Evolutionary conservation across 2,797 vertebrate species (phyloP).

Genomic region (Notolabrus celidotus): DNA sequence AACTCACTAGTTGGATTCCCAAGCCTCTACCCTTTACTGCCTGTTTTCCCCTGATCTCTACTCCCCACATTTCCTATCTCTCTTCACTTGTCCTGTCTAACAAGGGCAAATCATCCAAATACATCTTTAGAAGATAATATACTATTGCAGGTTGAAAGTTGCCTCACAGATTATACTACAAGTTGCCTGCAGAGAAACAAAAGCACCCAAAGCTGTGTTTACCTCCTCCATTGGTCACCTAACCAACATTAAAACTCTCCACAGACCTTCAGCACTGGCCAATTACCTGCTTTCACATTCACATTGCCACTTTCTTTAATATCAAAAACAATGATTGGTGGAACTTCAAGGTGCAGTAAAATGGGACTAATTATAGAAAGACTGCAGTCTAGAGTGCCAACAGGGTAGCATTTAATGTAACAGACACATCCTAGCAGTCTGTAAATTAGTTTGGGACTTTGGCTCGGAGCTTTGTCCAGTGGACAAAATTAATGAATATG

Average conservation of each 20-base stretch:
- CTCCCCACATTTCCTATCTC: too few species aligned
- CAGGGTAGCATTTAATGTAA: slow-evolving; percentile 49
- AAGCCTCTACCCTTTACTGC: too few species aligned
- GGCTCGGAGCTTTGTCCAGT: slow-evolving; percentile 43
- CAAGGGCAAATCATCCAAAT: background rate
- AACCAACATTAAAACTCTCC: background rate
- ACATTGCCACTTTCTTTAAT: slow-evolving; percentile 14
- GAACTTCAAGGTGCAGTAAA: slow-evolving; percentile 10
- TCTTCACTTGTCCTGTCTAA: too few species aligned
- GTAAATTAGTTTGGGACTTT: slow-evolving; percentile 52
- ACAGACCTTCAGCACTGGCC: slow-evolving; percentile 11
- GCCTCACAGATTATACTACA: background rate
- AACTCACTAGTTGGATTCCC: too few species aligned
- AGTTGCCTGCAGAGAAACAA: background rate
- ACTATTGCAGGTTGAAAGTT: background rate
- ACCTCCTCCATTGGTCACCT: background rate
- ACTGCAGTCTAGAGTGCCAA: slow-evolving; percentile 38
- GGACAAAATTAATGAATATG: slow-evolving; percentile 57
- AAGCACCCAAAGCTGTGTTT: background rate
- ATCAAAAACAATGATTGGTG: slow-evolving; percentile 19
- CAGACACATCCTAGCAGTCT: slow-evolving; percentile 42
- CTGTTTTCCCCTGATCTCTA: too few species aligned
- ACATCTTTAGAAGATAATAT: too few species aligned
- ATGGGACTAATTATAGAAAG: slow-evolving; percentile 31
- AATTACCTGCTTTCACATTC: slow-evolving; percentile 6